Percentiles rank a stretch among this genome's conserved stretches.
Conservation (phyloP, 2,797 vertebrate genomes). For the Stomatorhinus walkeri region DNA sequence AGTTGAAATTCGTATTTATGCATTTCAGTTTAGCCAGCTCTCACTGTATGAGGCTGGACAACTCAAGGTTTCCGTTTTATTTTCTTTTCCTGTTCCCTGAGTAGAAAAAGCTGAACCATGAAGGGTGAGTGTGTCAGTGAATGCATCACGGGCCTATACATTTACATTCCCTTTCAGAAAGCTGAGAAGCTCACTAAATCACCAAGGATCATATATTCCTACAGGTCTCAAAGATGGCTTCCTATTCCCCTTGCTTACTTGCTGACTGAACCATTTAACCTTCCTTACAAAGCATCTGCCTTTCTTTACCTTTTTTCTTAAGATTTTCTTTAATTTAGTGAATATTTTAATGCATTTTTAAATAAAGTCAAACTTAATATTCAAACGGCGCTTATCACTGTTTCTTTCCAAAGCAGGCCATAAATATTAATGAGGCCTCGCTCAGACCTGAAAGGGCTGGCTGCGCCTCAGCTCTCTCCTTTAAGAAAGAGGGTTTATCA, state of each 20-base stretch:
- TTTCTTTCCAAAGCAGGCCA: constrained; percentile 67
- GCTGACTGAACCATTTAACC: constrained; percentile 35
- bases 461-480: constrained; percentile 42
- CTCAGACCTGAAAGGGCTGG: constrained; percentile 49
- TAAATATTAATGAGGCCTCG: constrained; percentile 66
- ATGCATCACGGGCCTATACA: constrained; percentile 33
- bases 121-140: constrained; percentile 23
- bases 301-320: constrained; percentile 39
- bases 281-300: constrained; percentile 33
- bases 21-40: constrained; percentile 33
- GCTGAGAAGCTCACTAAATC: constrained; percentile 38
- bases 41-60: constrained; percentile 36
- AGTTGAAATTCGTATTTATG: constrained; percentile 43
- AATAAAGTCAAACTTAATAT: constrained; percentile 69
- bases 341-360: constrained; percentile 62
- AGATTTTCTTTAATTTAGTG: constrained; percentile 56
- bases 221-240: constrained; percentile 25
- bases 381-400: constrained; percentile 67
- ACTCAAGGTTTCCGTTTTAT: constrained; percentile 38
- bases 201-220: constrained; percentile 33
- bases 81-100: constrained; percentile 20
- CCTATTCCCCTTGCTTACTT: constrained; percentile 25
- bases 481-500: constrained; percentile 48
- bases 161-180: constrained; percentile 43
- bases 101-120: constrained; percentile 23